Evolutionary conservation across 1,140 invertebrate genomes (phyloP).

Genomic region (Stegodyphus dumicola): DNA sequence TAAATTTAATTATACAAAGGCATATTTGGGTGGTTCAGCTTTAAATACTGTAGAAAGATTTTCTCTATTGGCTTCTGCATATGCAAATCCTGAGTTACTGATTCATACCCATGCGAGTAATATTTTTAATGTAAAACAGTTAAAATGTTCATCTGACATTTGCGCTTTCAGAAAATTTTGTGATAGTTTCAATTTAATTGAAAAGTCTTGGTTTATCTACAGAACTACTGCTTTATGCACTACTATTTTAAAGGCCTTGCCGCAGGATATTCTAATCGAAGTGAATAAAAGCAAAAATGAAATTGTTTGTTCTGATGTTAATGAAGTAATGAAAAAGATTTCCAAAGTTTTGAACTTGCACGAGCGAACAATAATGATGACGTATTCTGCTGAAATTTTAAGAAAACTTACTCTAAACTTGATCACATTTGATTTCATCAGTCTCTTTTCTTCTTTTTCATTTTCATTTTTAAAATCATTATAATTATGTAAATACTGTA

Average conservation of each 20-base stretch:
- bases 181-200: neutral
- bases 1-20: slow-evolving; percentile 17
- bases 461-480: too few relatives aligned
- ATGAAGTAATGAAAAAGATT: too few relatives aligned
- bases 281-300: neutral
- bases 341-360: too few relatives aligned
- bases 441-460: too few relatives aligned
- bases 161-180: slow-evolving; percentile 10
- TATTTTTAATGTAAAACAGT: neutral
- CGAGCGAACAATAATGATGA: neutral
- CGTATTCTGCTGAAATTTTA: neutral
- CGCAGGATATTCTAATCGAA: neutral
- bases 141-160: slow-evolving; percentile 12
- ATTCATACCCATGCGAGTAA: slow-evolving; percentile 8
- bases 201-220: neutral
- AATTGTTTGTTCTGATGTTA: neutral
- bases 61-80: neutral
- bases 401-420: too few relatives aligned
- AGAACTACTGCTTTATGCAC: neutral
- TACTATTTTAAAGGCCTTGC: neutral
- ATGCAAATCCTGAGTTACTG: neutral
- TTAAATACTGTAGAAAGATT: neutral
- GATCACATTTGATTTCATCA: too few relatives aligned
- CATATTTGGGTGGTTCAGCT: slow-evolving; percentile 7
- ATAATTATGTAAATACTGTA: too few relatives aligned